Conservation (phyloP, 2,113 vertebrate genomes). For the Cyprinodon variegatus region DNA sequence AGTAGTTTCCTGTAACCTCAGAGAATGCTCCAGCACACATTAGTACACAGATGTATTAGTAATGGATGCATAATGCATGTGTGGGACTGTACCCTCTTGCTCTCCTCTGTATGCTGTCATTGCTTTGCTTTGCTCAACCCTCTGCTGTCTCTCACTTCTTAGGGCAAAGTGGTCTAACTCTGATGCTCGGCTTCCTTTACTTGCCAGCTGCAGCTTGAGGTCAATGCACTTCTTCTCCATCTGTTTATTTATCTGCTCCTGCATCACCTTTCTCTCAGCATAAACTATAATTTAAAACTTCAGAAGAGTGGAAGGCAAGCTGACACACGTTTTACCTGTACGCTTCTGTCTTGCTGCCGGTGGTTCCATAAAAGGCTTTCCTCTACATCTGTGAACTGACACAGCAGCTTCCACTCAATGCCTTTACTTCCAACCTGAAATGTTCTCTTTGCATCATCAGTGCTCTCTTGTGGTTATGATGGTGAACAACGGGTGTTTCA, state of each 20-base stretch:
- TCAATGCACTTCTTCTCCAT: constrained; percentile 70
- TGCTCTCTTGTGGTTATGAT: constrained; percentile 78
- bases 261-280: constrained; percentile 65
- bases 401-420: constrained; percentile 17
- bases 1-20: constrained; percentile 32
- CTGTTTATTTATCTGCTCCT: constrained; percentile 73
- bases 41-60: constrained; percentile 12
- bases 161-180: constrained; percentile 64
- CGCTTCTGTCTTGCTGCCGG: constrained; percentile 73
- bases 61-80: constrained; percentile 8
- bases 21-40: constrained; percentile 6
- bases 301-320: background rate
- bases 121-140: constrained; percentile 56
- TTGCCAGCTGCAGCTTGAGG: constrained; percentile 56
- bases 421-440: constrained; percentile 53
- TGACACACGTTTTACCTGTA: constrained; percentile 65
- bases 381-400: constrained; percentile 76
- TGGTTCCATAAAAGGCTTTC: constrained; percentile 77
- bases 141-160: constrained; percentile 59
- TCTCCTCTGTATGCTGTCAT: constrained; percentile 76
- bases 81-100: constrained; percentile 69
- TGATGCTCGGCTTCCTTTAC: constrained; percentile 56
- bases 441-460: constrained; percentile 75
- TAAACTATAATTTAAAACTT: background rate
- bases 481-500: constrained; percentile 74